Evolutionary conservation across 2,797 vertebrate genomes (phyloP), one percentile per base, ranked within the genome.

Genomic region (Microtus agrestis): DNA sequence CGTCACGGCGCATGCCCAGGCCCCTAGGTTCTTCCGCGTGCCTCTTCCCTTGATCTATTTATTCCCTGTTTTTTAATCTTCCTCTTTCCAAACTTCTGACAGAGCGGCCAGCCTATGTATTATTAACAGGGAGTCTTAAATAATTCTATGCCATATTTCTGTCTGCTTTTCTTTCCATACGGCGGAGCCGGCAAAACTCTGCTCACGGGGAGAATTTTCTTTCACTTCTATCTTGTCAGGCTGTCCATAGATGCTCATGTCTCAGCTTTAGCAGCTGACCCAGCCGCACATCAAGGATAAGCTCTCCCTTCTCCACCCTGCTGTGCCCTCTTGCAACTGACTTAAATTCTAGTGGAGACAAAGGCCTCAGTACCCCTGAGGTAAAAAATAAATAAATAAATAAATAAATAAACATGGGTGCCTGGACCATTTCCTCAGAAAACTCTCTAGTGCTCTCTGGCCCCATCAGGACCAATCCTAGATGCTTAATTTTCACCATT

Each of bases 41-140:
- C 31, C 2, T 85, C 61, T 51, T 86, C 31, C 31, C 19, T 51
- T 19, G 25, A 51, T 61, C 43, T 34, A 29, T 25, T 89, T 79
- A 4, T 89, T 78, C 31, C 23, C 37, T 56, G 15, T 43, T 81
- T 93, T 77, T 69, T 4, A 81, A 61, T 23, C 29, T 78, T 91
- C 46, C 67, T 91, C 79, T 71, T 91, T 89, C 61, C 25, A 92
- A 78, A 69, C 8, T 71, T 81, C n/a, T 74, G 31, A 76, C 59
- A 46, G 69, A 92, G 17, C 4, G 71, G 9, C 11, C 37, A 48
- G 29, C 43, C 17, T 89, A 34, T 46, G 67, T 54, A 85, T 91
- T 14, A 80, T 29, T 79, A 31, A 65, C 65, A 7, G 31, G n/a
- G 71, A 40, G 6, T 94, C 43, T 23, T 84, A 29, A 40, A 14